Evolutionary conservation across 2,888 invertebrate genomes (phyloP), one percentile per base, ranked within the genome.

Genomic region (Synanthedon andrenaeformis): DNA sequence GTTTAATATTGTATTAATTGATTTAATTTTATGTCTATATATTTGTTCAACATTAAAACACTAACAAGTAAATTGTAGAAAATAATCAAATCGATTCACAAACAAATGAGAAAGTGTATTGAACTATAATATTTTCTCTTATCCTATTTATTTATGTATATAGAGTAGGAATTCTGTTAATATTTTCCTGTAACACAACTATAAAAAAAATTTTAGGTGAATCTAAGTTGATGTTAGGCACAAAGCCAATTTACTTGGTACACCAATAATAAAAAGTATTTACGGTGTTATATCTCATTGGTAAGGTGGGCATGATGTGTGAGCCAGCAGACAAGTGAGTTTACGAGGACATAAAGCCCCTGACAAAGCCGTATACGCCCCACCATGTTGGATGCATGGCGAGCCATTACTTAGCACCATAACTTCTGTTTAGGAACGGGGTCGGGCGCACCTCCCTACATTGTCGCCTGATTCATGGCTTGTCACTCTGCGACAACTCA

Each of bases 361-460:
- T 62, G 62, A 61, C 66, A 64, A 67, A 67, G 69, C 69, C 70
- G 64, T 60, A 35, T 35, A 62, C 65, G 62, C 69, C 53, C 48
- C 45, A 45, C 45, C 45, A 45, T 45, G 45, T 45, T 12, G 45
- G 45, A 45, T 45, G 45, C 14, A 45, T 45, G 45, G 45, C 45
- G 45, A 45, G 45, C 69, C 73, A 74, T 81, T 78, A 81, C 77
- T 79, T 76, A 75, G 70, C 75, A 74, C 77, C 75, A 75, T 83
- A 79, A 82, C 77, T 85, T 73, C 74, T 78, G 75, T 78, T 82
- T 79, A 79, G 71, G 65, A 63, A 56, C 63, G 60, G 55, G 14
- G 45, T 14, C 45, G 14, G 45, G 45, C 45, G 45, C 57, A 59
- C 45, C 45, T 60, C 56, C 61, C 57, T 55, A 67, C 62, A 65